Conservation (phyloP, 2,888 invertebrate species). For the Dryomyza anilis region DNA sequence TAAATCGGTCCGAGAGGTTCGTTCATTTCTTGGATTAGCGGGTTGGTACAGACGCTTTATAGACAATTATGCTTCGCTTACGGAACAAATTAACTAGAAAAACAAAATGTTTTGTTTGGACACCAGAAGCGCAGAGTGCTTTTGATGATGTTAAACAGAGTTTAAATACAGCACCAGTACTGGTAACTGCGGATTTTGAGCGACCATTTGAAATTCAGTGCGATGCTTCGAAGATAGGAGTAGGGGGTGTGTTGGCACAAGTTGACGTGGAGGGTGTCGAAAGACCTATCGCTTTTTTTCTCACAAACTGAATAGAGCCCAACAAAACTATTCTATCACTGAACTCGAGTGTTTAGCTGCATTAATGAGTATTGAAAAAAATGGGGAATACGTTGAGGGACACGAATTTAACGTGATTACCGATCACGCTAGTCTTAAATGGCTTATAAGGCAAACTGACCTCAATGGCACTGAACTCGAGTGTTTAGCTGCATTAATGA, state of each 20-base stretch:
- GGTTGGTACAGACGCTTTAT: constrained; percentile 34
- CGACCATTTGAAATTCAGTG: constrained; percentile 28
- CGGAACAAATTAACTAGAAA: constrained; percentile 23
- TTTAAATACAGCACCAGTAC: neutral
- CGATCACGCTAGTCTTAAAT: constrained; percentile 20
- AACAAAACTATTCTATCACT: constrained; percentile 12
- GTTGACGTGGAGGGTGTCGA: constrained; percentile 17
- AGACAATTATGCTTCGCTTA: constrained; percentile 19
- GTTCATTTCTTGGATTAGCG: constrained; percentile 33
- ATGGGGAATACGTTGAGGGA: constrained; percentile 20
- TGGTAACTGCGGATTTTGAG: constrained; percentile 30
- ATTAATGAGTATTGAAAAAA: constrained; percentile 11
- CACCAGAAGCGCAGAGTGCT: constrained; percentile 17
- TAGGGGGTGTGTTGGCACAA: constrained; percentile 1
- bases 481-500: too few relatives aligned
- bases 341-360: constrained; percentile 17
- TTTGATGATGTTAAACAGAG: constrained; percentile 20
- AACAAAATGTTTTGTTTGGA: constrained; percentile 20
- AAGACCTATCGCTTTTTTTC: constrained; percentile 17
- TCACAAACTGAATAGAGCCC: neutral
- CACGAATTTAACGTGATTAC: constrained; percentile 20
- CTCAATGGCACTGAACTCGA: too few relatives aligned
- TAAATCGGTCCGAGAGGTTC: constrained; percentile 21
- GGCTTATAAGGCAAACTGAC: constrained; percentile 22
- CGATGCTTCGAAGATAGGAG: constrained; percentile 22